These are phyloP conservation scores for Hemicentrotus pulcherrimus DNA, from an alignment of 35 echinoderm and acorn worm genomes.

Conservation along the genomic window DNA sequence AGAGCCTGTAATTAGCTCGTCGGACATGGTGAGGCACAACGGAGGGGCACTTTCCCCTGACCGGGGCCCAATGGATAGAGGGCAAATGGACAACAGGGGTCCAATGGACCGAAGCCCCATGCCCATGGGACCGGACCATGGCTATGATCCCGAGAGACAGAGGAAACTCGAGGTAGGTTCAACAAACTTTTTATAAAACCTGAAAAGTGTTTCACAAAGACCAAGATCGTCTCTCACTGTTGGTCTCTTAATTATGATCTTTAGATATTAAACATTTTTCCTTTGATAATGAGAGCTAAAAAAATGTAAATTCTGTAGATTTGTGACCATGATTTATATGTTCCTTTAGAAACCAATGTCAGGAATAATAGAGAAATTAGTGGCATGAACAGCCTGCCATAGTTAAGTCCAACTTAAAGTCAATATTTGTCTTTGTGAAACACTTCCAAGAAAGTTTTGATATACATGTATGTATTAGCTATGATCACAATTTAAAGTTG, in stretches of 20 bases:
- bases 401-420: too few species aligned
- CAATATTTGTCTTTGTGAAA: background rate
- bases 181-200: background rate
- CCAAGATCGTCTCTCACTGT: too few species aligned
- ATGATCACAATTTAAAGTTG: background rate
- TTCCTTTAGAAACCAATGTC: too few species aligned
- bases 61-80: background rate
- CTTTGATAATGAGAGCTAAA: background rate
- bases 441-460: background rate
- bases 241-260: background rate
- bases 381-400: too few species aligned
- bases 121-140: slow-evolving; percentile 26
- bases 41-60: slow-evolving; percentile 35
- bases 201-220: background rate
- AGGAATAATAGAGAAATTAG: too few species aligned
- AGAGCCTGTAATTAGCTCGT: background rate
- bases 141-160: slow-evolving; percentile 18
- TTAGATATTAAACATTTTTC: background rate
- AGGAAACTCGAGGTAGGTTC: slow-evolving; percentile 36
- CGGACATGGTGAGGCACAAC: slow-evolving; percentile 32
- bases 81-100: background rate
- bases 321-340: too few species aligned
- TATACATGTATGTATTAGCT: background rate
- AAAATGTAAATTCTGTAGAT: too few species aligned
- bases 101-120: background rate